These are phyloP conservation scores for Mimumesa dahlbomi DNA, from an alignment of 2,888 invertebrate species.

Conservation along the genomic window DNA sequence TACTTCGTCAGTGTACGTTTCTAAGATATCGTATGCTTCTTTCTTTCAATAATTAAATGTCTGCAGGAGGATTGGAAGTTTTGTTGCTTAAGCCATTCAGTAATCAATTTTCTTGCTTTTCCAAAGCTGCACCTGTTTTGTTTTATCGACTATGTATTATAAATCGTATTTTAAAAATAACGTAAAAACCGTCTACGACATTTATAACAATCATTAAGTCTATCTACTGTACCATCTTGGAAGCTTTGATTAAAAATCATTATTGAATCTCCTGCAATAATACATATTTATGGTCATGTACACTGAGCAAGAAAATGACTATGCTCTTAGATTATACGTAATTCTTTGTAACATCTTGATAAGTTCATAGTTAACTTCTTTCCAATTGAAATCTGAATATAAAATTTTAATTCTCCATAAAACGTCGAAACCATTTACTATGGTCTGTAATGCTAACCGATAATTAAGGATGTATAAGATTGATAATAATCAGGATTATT, in stretches of 20 bases:
- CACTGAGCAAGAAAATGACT: conserved; percentile 30
- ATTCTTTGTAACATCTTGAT: conserved; percentile 14
- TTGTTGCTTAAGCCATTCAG: conserved; percentile 19
- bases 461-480: conserved; percentile 31
- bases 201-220: conserved; percentile 34
- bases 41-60: conserved; percentile 36
- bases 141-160: conserved; percentile 25
- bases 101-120: conserved; percentile 29
- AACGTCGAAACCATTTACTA: conserved; percentile 16
- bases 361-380: conserved; percentile 18
- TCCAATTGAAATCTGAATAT: conserved; percentile 32
- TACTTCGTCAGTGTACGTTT: conserved; percentile 32
- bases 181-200: conserved; percentile 41
- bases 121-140: conserved; percentile 19
- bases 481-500: conserved; percentile 41
- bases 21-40: conserved; percentile 31
- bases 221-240: conserved; percentile 23
- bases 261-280: conserved; percentile 21
- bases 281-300: conserved; percentile 14
- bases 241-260: conserved; percentile 40
- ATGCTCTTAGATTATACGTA: conserved; percentile 17
- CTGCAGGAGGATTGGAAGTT: conserved; percentile 26
- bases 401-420: conserved; percentile 21
- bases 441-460: conserved; percentile 19
- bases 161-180: conserved; percentile 42